Evolutionary conservation across 1,140 invertebrate genomes (phyloP).

Genomic region (Agrilus planipennis): DNA sequence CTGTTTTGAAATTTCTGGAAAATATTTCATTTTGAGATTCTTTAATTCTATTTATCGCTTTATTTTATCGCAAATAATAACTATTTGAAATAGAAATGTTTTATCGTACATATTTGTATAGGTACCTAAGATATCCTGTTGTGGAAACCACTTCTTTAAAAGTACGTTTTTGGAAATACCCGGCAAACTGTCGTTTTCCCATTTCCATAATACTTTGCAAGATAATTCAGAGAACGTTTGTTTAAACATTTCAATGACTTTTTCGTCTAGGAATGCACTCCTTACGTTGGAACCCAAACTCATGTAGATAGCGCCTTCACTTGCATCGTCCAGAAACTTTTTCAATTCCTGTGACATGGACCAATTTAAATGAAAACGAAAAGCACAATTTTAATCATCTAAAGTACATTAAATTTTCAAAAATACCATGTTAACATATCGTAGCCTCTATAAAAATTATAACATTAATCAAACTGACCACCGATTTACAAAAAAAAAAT

Average conservation of each 20-base stretch:
- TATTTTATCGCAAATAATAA: too few relatives aligned
- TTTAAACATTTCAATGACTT: conserved; percentile 37
- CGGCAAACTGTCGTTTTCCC: conserved; percentile 37
- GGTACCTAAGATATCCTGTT: conserved; percentile 37
- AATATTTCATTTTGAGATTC: too few relatives aligned
- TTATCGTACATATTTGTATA: too few relatives aligned
- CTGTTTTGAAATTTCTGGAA: too few relatives aligned
- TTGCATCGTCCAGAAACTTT: conserved; percentile 32
- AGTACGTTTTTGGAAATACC: conserved; percentile 45
- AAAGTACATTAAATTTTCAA: too few relatives aligned
- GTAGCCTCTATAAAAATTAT: too few relatives aligned
- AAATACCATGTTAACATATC: too few relatives aligned
- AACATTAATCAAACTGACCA: too few relatives aligned
- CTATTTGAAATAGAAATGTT: too few relatives aligned
- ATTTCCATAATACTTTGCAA: conserved; percentile 25
- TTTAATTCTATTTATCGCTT: too few relatives aligned
- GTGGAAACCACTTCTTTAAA: conserved; percentile 52
- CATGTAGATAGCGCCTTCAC: conserved; percentile 41
- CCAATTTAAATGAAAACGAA: background rate
- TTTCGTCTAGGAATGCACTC: conserved; percentile 37
- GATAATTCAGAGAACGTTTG: conserved; percentile 35
- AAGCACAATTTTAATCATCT: background rate
- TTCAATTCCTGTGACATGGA: conserved; percentile 33
- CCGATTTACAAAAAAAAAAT: too few relatives aligned
- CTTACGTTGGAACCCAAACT: conserved; percentile 41